Evolutionary conservation across 2,888 invertebrate species (phyloP).

Genomic region (Drosophila phalerata): DNA sequence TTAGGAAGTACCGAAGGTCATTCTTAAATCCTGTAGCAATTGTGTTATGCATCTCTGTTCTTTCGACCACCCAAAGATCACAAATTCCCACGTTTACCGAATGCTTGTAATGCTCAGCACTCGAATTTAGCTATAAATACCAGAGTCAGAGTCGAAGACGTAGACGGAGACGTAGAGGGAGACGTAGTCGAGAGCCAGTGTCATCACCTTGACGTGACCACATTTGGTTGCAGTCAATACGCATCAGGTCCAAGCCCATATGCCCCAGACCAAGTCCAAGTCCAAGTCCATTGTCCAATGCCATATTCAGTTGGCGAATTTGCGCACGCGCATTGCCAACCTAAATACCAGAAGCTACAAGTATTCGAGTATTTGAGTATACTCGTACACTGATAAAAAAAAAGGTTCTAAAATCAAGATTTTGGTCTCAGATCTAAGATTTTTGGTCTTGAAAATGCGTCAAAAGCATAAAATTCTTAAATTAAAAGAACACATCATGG

Average conservation of each 20-base stretch:
- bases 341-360: constrained; percentile 66
- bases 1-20: not conserved
- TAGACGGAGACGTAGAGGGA: not conserved
- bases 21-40: not conserved
- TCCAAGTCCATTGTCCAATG: constrained; percentile 34
- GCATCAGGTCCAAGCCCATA: constrained; percentile 14
- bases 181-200: not conserved
- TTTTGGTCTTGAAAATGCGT: no score
- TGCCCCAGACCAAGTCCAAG: constrained; percentile 18
- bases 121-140: constrained; percentile 45
- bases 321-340: constrained; percentile 76
- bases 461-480: no score
- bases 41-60: not conserved
- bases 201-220: constrained; percentile 57
- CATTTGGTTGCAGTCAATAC: constrained; percentile 39
- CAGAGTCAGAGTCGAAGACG: constrained; percentile 15
- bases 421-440: no score
- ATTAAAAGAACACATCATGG: no score
- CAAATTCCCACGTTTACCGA: constrained; percentile 44
- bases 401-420: no score
- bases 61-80: constrained; percentile 38
- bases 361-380: not conserved
- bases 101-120: not conserved
- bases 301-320: constrained; percentile 58
- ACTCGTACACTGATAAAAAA: no score